Percentiles rank a stretch among this genome's conserved stretches.
These are phyloP conservation scores for Drosophila sechellia DNA, from an alignment of 1,140 invertebrate genomes.

Conservation along the genomic window DNA sequence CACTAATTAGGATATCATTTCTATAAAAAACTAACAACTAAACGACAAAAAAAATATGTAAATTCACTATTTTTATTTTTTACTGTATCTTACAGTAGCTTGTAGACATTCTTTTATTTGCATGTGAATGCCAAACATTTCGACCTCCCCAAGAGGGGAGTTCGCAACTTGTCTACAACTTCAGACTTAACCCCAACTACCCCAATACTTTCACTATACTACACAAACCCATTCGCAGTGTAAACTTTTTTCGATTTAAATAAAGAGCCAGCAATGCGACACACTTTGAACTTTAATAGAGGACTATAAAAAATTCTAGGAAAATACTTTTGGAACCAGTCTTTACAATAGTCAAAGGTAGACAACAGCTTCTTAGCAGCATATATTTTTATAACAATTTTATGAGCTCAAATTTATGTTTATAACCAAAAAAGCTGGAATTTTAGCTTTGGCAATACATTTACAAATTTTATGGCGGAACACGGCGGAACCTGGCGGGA, in stretches of 20 bases:
- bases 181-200: not conserved
- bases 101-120: constrained; percentile 56
- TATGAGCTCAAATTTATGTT: constrained; percentile 8
- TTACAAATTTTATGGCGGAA: not conserved
- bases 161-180: constrained; percentile 22
- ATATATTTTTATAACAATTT: constrained; percentile 24
- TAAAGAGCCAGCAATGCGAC: constrained; percentile 68
- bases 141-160: too few species aligned
- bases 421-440: constrained; percentile 3
- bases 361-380: not conserved
- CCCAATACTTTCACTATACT: constrained; percentile 38
- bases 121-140: constrained; percentile 12
- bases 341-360: constrained; percentile 11
- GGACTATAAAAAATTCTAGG: constrained; percentile 29
- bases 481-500: too few species aligned
- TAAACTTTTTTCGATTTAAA: constrained; percentile 75
- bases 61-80: not conserved
- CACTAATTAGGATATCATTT: not conserved
- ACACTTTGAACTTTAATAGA: constrained; percentile 74
- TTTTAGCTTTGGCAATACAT: not conserved
- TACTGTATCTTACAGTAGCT: constrained; percentile 25
- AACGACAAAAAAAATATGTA: too few species aligned
- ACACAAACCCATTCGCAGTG: constrained; percentile 18
- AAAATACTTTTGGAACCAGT: constrained; percentile 28
- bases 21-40: too few species aligned